These are phyloP conservation scores for Tiliacea aurago DNA, from an alignment of 2,888 invertebrate species.

Conservation along the genomic window DNA sequence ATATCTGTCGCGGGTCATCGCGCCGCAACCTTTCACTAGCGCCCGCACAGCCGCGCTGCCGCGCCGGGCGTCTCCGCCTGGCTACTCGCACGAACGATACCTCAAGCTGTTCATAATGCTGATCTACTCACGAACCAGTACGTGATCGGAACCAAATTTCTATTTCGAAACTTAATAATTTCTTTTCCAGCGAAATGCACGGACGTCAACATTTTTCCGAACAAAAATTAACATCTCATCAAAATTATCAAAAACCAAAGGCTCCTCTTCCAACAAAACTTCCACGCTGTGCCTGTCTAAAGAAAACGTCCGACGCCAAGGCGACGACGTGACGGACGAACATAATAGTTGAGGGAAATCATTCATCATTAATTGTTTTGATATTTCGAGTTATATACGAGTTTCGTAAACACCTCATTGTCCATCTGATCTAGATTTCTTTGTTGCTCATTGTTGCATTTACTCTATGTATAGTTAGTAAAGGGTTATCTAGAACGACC, in stretches of 20 bases:
- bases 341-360: background rate
- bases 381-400: too few species aligned
- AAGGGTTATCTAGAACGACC: conserved; percentile 74
- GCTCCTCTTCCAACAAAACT: conserved; percentile 42
- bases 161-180: conserved; percentile 45
- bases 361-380: background rate
- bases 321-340: conserved; percentile 1
- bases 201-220: background rate
- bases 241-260: conserved; percentile 70
- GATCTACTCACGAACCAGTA: conserved; percentile 47
- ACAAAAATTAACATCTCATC: background rate
- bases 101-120: conserved; percentile 55
- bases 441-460: conserved; percentile 76
- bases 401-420: conserved; percentile 87
- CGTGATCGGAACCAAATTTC: conserved; percentile 61
- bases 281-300: conserved; percentile 67
- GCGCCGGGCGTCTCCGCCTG: too few species aligned
- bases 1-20: conserved; percentile 81
- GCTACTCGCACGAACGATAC: conserved; percentile 48
- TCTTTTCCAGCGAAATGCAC: conserved; percentile 6
- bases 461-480: conserved; percentile 67
- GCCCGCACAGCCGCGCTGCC: conserved; percentile 32
- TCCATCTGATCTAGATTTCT: conserved; percentile 87
- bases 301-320: conserved; percentile 66
- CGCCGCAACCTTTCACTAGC: conserved; percentile 82